A percentile compares a stretch with the other conserved stretches of the same genome.
These are phyloP conservation scores for Sialia sialis DNA, from an alignment of 2,113 vertebrate genomes.

Conservation along the genomic window DNA sequence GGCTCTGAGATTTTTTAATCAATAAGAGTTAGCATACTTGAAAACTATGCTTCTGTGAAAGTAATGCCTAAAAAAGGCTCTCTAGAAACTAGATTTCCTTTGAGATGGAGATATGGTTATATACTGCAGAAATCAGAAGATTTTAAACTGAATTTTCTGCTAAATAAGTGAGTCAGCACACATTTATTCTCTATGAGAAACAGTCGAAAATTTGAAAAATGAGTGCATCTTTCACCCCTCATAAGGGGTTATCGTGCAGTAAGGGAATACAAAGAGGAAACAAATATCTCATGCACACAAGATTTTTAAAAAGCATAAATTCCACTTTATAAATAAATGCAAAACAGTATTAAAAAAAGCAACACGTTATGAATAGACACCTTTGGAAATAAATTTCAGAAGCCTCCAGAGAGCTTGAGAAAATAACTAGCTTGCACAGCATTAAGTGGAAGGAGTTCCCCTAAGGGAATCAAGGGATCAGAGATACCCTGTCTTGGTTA, in stretches of 20 bases:
- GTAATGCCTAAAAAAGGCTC: background rate
- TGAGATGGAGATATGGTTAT: background rate
- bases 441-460: slow-evolving; percentile 55
- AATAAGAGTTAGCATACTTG: background rate
- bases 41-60: background rate
- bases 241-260: background rate
- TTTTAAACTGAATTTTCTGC: slow-evolving; percentile 2
- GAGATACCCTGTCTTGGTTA: slow-evolving; percentile 43
- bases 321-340: slow-evolving; percentile 30
- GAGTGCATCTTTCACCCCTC: background rate
- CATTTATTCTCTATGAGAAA: background rate
- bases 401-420: slow-evolving; percentile 54
- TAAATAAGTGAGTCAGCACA: slow-evolving; percentile 14
- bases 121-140: background rate
- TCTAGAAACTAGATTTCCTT: background rate
- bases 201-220: slow-evolving; percentile 1
- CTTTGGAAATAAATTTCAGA: slow-evolving; percentile 68
- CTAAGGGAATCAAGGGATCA: slow-evolving; percentile 57
- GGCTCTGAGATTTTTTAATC: slow-evolving; percentile 1
- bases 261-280: background rate
- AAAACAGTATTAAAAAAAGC: background rate
- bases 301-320: background rate
- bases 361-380: slow-evolving; percentile 17
- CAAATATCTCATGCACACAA: background rate
- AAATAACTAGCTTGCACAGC: slow-evolving; percentile 53